A percentile compares a stretch with the other conserved stretches of the same genome.
Conservation (phyloP, 1,140 invertebrate genomes). For the Rhopalosiphum maidis region DNA sequence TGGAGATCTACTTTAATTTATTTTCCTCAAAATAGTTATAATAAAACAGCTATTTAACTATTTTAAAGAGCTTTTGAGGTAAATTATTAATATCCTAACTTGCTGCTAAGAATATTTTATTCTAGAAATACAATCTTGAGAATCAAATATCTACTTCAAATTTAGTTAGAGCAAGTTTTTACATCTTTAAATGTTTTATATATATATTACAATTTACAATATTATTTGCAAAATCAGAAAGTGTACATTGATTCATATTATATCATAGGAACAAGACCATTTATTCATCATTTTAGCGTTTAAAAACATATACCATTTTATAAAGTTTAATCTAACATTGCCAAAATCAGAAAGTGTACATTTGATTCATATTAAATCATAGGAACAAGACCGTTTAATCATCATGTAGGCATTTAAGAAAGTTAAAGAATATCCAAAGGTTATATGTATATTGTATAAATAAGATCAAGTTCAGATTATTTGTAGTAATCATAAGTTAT, state of each 20-base stretch:
- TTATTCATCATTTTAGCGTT: constrained; percentile 18
- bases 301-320: background rate
- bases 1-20: constrained; percentile 25
- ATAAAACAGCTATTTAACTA: background rate
- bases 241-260: constrained; percentile 34
- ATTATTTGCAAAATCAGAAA: background rate
- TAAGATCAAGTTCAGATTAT: constrained; percentile 16
- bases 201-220: no score
- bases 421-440: background rate
- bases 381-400: constrained; percentile 42
- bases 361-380: constrained; percentile 43
- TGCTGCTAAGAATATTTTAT: no score
- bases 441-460: background rate
- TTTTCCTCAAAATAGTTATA: background rate
- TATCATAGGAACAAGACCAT: constrained; percentile 36
- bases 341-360: background rate
- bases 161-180: no score
- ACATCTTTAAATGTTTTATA: no score
- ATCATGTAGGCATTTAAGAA: background rate
- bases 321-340: background rate
- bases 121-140: no score
- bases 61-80: constrained; percentile 15
- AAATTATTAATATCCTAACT: background rate
- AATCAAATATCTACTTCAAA: no score
- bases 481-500: constrained; percentile 18